phyloP scores from a whole-genome alignment of 2,888 invertebrate genomes.

The Drosophila meridionalis region DNA sequence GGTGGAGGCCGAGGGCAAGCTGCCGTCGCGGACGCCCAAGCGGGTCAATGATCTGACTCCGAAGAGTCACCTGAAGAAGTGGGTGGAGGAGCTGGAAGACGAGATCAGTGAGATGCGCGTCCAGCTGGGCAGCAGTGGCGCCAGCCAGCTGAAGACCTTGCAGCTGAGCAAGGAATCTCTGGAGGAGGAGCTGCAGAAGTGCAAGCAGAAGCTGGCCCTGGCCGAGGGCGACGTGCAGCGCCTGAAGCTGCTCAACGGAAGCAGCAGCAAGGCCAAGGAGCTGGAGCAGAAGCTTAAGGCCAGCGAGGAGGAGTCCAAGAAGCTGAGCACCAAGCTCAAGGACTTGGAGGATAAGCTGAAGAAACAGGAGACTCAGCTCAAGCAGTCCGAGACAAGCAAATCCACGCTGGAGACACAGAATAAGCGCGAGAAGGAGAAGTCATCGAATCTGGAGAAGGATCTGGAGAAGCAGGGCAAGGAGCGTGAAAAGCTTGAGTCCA shows the following conservation, averaged over 20 bases:
- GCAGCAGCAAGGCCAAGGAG: conserved; percentile 87
- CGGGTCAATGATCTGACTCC: conserved; percentile 88
- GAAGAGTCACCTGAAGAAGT: conserved; percentile 87
- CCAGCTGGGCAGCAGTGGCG: conserved; percentile 84
- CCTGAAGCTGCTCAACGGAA: conserved; percentile 69
- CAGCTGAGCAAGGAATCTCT: conserved; percentile 89
- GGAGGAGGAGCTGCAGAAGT: conserved; percentile 88
- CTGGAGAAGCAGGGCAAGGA: conserved; percentile 88
- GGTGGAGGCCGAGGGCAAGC: conserved; percentile 88
- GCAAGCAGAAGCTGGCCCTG: conserved; percentile 88
- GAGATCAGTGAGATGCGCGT: conserved; percentile 89
- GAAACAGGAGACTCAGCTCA: conserved; percentile 86
- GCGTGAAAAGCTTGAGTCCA: conserved; percentile 88
- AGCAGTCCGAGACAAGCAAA: conserved; percentile 85
- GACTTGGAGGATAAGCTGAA: conserved; percentile 86
- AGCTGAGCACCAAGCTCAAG: conserved; percentile 86
- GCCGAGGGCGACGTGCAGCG: conserved; percentile 86
- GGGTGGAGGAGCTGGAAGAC: conserved; percentile 94
- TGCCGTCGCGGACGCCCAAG: conserved; percentile 90
- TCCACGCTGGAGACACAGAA: conserved; percentile 85
- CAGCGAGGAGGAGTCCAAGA: conserved; percentile 89
- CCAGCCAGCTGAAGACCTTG: conserved; percentile 86
- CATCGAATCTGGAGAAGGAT: conserved; percentile 87
- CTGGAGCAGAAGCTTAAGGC: conserved; percentile 89
- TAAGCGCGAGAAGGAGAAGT: conserved; percentile 86